phyloP scores from a whole-genome alignment of 2,888 invertebrate species.

The Griposia aprilina region DNA sequence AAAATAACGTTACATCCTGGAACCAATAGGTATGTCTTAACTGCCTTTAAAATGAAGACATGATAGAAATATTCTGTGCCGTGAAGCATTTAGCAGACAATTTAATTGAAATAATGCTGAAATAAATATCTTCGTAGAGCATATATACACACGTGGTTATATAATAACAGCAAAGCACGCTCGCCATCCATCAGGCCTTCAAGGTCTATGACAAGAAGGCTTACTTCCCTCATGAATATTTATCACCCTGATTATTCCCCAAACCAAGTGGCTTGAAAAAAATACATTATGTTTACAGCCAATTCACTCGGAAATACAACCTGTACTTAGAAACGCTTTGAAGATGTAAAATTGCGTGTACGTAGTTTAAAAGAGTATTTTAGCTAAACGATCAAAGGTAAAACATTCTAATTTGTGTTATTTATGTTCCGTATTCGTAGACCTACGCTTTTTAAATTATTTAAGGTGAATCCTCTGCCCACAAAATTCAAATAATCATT shows the following conservation, averaged over 20 bases:
- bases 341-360: conserved; percentile 64
- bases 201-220: conserved; percentile 87
- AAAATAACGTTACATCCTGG: not conserved
- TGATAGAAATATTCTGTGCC: not conserved
- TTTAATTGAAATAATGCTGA: conserved; percentile 18
- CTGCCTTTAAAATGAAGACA: not conserved
- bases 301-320: conserved; percentile 69
- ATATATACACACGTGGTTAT: conserved; percentile 10
- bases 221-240: conserved; percentile 88
- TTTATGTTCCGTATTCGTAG: conserved; percentile 45
- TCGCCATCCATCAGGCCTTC: conserved; percentile 87
- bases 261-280: conserved; percentile 76
- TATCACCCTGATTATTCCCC: conserved; percentile 82
- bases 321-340: conserved; percentile 66
- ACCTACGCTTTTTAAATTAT: conserved; percentile 14
- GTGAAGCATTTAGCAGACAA: not conserved
- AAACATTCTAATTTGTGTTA: conserved; percentile 44
- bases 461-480: not conserved
- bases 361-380: conserved; percentile 50
- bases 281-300: conserved; percentile 75
- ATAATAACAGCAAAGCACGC: conserved; percentile 76
- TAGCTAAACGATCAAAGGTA: conserved; percentile 61
- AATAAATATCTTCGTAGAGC: conserved; percentile 1
- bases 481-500: too few relatives aligned
- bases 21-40: not conserved